A percentile compares a stretch with the other conserved stretches of the same genome.
Evolutionary conservation across 2,797 vertebrate species (phyloP).

Genomic region (Microtus obscurus): DNA sequence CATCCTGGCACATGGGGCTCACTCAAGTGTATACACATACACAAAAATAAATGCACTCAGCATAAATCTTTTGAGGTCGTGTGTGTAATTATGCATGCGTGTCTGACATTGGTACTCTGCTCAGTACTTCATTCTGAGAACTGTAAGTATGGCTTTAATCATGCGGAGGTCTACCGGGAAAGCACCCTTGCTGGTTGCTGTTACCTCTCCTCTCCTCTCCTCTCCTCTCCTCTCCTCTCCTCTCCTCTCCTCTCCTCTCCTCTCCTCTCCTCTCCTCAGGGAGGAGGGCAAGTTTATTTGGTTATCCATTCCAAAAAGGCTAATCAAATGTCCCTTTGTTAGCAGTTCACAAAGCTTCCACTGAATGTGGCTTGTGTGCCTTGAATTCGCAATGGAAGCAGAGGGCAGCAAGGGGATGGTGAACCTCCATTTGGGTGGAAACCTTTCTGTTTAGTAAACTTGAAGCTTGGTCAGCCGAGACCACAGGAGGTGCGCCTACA

Average conservation of each 20-base stretch:
- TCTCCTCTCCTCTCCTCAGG: neutral
- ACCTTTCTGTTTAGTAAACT: constrained; percentile 20
- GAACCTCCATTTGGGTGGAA: constrained; percentile 15
- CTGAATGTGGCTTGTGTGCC: constrained; percentile 48
- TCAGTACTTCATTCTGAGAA: constrained; percentile 32
- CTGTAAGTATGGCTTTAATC: neutral
- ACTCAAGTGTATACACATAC: neutral
- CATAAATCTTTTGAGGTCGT: neutral
- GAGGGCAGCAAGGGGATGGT: constrained; percentile 47
- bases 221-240: too few species aligned
- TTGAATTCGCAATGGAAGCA: constrained; percentile 67
- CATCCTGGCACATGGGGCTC: neutral
- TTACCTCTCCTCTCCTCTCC: neutral
- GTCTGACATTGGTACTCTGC: neutral
- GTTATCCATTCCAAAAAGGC: constrained; percentile 57
- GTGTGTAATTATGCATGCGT: neutral
- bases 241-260: neutral
- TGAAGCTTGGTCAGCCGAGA: neutral
- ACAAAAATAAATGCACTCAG: neutral
- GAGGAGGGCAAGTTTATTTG: constrained; percentile 15
- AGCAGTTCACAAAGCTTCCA: constrained; percentile 65
- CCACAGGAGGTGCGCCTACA: neutral
- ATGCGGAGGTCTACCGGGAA: neutral
- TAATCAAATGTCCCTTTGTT: constrained; percentile 77
- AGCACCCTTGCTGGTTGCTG: neutral